Evolutionary conservation across 2,113 vertebrate genomes (phyloP), one percentile per base, ranked within the genome.

Genomic region (Terrapene triunguis): DNA sequence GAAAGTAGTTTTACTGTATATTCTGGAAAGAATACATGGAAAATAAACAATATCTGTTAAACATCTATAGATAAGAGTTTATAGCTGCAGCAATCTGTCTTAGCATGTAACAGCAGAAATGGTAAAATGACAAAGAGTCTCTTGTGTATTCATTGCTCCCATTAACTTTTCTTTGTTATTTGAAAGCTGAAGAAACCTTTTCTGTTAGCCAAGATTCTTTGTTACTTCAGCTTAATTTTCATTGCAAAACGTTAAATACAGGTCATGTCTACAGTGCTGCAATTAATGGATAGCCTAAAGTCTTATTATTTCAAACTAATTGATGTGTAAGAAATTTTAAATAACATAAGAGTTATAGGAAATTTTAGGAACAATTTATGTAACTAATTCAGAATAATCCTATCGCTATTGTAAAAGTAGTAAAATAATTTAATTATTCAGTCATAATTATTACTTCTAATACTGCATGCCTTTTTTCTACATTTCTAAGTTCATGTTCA

Each of bases 231-330:
- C 98, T 98, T 98, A 98, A 98, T 98, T 98, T 98, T 98, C 97
- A 72, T 93, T 84, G 91, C 90, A 29, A 97, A 98, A 98, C 97
- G 97, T 98, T 98, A 98, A 98, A 97, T 98, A 98, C 98, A 98
- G 98, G 98, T 98, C n/a, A 3, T 98, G 98, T 98, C 98, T 98
- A 97, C 98, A 86, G 97, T 92, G 97, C 96, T 97, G 98, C 98
- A 98, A 98, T 98, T 98, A 98, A 97, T 98, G 95, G 98, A 98
- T 98, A 98, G 98, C 98, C 98, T 98, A 98, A 98, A 98, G 98
- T 98, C 97, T 98, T 98, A 98, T 98, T 98, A 98, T 98, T 98
- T 98, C 98, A 97, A 98, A 98, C 97, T 98, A 98, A 98, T 98
- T 98, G 98, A 98, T 98, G 93, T 98, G 97, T 97, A 97, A 98